Evolutionary conservation across 1,140 invertebrate genomes (phyloP).

Genomic region (Drosophila mojavensis): DNA sequence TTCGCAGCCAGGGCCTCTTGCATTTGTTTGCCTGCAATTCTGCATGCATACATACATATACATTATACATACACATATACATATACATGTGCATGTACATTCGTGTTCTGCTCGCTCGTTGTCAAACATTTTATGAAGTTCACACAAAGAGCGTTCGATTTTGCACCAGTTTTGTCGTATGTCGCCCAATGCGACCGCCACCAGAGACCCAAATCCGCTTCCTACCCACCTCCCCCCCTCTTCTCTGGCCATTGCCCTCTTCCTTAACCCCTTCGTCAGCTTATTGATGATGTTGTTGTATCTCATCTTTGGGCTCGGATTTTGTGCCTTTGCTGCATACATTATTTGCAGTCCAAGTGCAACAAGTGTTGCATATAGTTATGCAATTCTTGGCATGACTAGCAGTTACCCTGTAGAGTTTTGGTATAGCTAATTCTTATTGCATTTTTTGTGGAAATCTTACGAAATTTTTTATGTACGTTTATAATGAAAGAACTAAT

Average conservation of each 20-base stretch:
- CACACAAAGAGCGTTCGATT: conserved; percentile 84
- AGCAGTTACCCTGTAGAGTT: background rate
- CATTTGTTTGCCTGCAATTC: conserved; percentile 50
- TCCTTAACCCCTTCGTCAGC: background rate
- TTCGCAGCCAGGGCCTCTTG: background rate
- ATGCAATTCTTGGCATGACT: background rate
- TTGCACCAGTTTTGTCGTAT: conserved; percentile 81
- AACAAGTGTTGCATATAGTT: background rate
- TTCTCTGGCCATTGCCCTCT: too few relatives aligned
- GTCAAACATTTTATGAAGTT: conserved; percentile 84
- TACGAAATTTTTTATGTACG: too few relatives aligned
- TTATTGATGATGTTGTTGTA: conserved; percentile 36
- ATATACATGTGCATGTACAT: background rate
- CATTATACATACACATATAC: background rate
- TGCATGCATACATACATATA: conserved; percentile 68
- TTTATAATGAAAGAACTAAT: too few relatives aligned
- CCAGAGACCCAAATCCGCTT: conserved; percentile 15
- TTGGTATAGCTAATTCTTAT: background rate
- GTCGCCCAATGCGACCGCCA: conserved; percentile 70
- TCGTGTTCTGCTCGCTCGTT: conserved; percentile 42
- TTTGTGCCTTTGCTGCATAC: conserved; percentile 10
- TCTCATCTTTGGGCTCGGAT: conserved; percentile 2
- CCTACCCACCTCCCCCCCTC: background rate
- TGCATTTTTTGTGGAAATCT: too few relatives aligned
- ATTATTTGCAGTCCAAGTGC: background rate